Evolutionary conservation across 1,140 invertebrate genomes (phyloP), one percentile per base, ranked within the genome.

Genomic region (Pteromalus puparum): DNA sequence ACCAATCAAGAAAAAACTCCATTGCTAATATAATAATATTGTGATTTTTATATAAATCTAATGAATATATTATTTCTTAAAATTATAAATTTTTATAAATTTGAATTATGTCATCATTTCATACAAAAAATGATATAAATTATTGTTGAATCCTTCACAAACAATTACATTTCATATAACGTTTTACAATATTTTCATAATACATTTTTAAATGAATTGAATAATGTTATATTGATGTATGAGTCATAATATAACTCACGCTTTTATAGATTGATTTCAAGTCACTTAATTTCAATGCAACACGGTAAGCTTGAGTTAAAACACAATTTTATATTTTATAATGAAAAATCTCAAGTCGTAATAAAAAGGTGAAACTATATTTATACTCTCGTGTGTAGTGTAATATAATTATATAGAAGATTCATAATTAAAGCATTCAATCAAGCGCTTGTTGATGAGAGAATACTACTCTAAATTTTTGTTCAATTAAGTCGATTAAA

Each of bases 1-100:
- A 6, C 42, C 18, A 48, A 75, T 34, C 28, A 53, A 53, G 24
- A 68, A 70, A 18, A 81, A 81, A 72, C 21, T 46, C 48, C 10
- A 7, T 46, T 42, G 15, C 28, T 38, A 26, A 81, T 61, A 48
- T 18, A 46, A 48, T 18, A 46, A 10, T 26, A 48, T 73, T 38
- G 7, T 28, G 73, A 48, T 73, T 73, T 73, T 73, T 53, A 9
- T 53, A 81, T 53, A 81, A 72, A 18, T 34, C 30, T 53, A 72
- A 21, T 24, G 46, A 21, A 34, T 79, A 67, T 24, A 48, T 48
- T 15, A 10, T 48, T 18, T 15, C 46, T 48, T 61, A 61, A 61
- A 21, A 61, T 61, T 61, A n/a, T 61, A 21, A 7, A 61, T 61
- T 5, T 61, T 61, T 61, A 61, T 21, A 61, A 61, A 61, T 61